Percentiles rank a stretch among this genome's conserved stretches.
phyloP scores from a whole-genome alignment of 2,797 vertebrate species.

The Sebastes oblongus region DNA sequence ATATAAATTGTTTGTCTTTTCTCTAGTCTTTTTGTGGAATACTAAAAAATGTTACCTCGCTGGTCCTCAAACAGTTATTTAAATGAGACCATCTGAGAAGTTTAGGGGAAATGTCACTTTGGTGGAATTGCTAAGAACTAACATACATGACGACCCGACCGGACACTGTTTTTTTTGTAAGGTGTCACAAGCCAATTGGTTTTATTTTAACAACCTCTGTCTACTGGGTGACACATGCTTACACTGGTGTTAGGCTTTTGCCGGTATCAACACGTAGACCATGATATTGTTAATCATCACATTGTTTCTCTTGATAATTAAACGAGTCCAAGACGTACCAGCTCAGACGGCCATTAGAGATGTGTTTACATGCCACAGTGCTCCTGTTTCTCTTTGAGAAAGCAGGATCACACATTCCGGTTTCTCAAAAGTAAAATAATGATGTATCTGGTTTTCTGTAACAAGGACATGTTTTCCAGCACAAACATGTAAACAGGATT shows the following conservation, averaged over 20 bases:
- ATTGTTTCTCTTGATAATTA: constrained; percentile 1
- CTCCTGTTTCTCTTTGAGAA: not conserved
- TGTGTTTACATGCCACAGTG: not conserved
- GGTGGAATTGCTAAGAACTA: not conserved
- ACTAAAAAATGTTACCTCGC: rapidly evolving
- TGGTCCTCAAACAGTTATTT: not conserved
- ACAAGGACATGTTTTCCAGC: not conserved
- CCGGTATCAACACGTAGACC: not conserved
- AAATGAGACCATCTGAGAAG: not conserved
- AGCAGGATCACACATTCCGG: not conserved
- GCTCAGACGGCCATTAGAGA: not conserved
- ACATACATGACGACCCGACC: not conserved
- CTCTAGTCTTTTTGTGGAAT: not conserved
- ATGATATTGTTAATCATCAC: not conserved
- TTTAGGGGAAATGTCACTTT: not conserved
- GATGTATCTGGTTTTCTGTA: not conserved
- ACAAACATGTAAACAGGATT: not conserved
- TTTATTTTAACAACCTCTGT: not conserved
- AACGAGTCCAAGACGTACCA: not conserved
- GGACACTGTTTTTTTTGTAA: not conserved
- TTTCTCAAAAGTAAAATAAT: not conserved
- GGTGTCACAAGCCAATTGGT: not conserved
- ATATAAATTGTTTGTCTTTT: too few relatives aligned
- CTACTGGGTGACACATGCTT: not conserved
- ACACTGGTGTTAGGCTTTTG: not conserved